Base-by-base conservation (phyloP, 2,888 invertebrate species). In the Cyrtodaria siliqua region DNA sequence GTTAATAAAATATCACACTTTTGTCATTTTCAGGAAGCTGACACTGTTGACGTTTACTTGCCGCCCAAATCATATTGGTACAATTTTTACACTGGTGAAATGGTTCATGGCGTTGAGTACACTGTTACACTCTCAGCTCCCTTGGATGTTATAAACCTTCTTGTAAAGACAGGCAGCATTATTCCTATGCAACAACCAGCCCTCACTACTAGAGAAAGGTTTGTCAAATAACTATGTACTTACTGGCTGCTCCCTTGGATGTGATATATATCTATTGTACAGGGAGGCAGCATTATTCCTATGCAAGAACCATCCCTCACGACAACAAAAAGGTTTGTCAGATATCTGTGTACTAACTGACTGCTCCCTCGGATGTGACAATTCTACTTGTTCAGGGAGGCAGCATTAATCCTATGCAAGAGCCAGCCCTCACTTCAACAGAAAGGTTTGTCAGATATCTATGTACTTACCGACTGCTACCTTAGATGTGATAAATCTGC, bases 131-230 rank as follows among this genome's bases (percentile, higher is more conserved):
- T 96, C n/a, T 87, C 94, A 8, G 95, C 95, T 2, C 95, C 95
- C 8, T 80, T 94, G n/a, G 94, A 95, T 86, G 94, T 94, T 1
- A 95, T 96, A 78, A 95, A 95, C 9, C 88, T 96, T 14, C 84
- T 86, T 53, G 92, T 95, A 20, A 93, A 96, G 91, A 96, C 96
- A 1, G 97, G 97, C 0, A 94, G 94, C 24, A 94, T 97, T 59
- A 85, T 97, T 33, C 95, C 96, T 0, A 93, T 94, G 56, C 96
- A 96, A 88, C 93, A 93, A 78, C 95, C 96, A 0, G 94, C 94
- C 0, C 82, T 90, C 50, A 96, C 86, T 9, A 86, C 87, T 8
- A 83, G 72, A 40, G 61, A 55, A 16, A 85, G 84, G 87, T 87
- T 53, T 52, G 33, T 26, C n/a, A n/a, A n/a, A n/a, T n/a, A n/a